A percentile compares a stretch with the other conserved stretches of the same genome.
These are phyloP conservation scores for Dryocosmus kuriphilus DNA, from an alignment of 2,888 invertebrate genomes.

Conservation along the genomic window DNA sequence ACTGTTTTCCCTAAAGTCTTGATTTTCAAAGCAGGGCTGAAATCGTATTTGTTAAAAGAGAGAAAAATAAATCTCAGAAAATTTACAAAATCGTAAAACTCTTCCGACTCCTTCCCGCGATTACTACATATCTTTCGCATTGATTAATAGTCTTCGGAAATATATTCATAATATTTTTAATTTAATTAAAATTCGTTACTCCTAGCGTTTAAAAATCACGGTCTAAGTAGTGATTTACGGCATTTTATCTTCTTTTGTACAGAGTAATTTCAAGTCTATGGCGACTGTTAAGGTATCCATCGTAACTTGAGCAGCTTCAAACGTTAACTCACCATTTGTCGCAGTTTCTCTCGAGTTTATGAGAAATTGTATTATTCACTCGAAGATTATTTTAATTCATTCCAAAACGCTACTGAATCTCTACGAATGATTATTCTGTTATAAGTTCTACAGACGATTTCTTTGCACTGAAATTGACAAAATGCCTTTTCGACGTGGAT, in stretches of 20 bases:
- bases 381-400: constrained; percentile 21
- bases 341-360: constrained; percentile 27
- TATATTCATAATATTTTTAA: constrained; percentile 63
- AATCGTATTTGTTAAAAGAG: constrained; percentile 3
- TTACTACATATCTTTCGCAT: constrained; percentile 48
- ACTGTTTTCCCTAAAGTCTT: neutral
- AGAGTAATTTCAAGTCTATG: constrained; percentile 64
- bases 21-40: constrained; percentile 20
- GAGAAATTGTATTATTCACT: constrained; percentile 30
- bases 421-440: constrained; percentile 7
- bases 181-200: constrained; percentile 66
- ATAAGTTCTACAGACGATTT: constrained; percentile 30
- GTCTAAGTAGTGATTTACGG: constrained; percentile 65
- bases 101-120: constrained; percentile 36
- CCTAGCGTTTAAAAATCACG: constrained; percentile 67
- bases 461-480: constrained; percentile 39
- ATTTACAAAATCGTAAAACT: neutral
- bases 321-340: constrained; percentile 37
- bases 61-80: constrained; percentile 12
- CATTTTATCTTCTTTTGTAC: constrained; percentile 65
- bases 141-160: constrained; percentile 62
- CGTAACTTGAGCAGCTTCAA: constrained; percentile 53
- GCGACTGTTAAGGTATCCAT: constrained; percentile 66
- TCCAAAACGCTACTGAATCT: constrained; percentile 7
- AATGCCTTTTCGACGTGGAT: constrained; percentile 18